These are phyloP conservation scores for Temnothorax rugatulus DNA, from an alignment of 2,888 invertebrate genomes.

Conservation along the genomic window DNA sequence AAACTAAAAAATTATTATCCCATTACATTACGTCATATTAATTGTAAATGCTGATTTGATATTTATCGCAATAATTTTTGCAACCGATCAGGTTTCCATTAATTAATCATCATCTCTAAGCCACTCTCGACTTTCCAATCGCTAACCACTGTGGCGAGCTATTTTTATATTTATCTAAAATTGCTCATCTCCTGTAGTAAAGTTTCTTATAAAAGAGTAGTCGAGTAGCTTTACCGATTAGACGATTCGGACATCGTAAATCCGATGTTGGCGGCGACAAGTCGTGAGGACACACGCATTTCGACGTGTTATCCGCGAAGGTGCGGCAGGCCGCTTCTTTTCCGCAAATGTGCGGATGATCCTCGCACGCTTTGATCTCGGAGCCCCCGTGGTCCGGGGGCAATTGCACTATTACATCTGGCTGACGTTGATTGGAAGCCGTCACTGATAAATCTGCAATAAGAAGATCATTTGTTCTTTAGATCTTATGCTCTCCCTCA, in stretches of 20 bases:
- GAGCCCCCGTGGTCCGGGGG: conserved; percentile 52
- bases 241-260: conserved; percentile 89
- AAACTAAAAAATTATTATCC: conserved; percentile 85
- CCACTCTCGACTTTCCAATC: background rate
- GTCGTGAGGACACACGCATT: conserved; percentile 90
- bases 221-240: conserved; percentile 86
- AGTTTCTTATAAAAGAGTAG: background rate
- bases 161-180: conserved; percentile 1
- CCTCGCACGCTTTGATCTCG: conserved; percentile 79
- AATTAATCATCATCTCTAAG: background rate
- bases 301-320: conserved; percentile 87
- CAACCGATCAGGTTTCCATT: background rate
- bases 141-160: background rate
- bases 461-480: conserved; percentile 44
- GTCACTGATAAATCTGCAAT: conserved; percentile 74
- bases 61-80: background rate
- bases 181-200: background rate
- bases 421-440: conserved; percentile 64
- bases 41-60: background rate
- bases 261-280: conserved; percentile 89
- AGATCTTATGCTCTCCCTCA: conserved; percentile 11
- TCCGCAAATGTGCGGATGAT: conserved; percentile 87
- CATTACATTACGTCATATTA: background rate
- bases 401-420: conserved; percentile 63
- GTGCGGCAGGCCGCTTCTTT: conserved; percentile 89